Evolutionary conservation across 2,113 vertebrate genomes (phyloP).

Genomic region (Microcebus jonahi): DNA sequence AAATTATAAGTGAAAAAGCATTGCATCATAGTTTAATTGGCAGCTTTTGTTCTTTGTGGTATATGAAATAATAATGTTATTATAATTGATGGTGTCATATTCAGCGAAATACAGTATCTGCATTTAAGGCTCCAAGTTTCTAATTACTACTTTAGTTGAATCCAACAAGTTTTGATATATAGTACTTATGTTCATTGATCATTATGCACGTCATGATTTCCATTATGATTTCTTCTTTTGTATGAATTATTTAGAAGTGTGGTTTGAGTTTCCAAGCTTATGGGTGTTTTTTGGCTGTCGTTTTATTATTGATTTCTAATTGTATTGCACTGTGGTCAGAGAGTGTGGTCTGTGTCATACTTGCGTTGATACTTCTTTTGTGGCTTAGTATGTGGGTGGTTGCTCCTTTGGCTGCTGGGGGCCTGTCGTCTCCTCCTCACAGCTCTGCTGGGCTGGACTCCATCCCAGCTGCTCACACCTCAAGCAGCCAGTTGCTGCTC

Average conservation of each 20-base stretch:
- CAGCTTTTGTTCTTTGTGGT: not conserved
- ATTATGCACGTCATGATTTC: slow-evolving; percentile 19
- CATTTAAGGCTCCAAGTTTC: not conserved
- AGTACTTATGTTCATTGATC: not conserved
- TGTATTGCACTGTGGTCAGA: not conserved
- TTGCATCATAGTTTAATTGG: not conserved
- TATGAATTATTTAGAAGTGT: slow-evolving; percentile 47
- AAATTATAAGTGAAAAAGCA: not conserved
- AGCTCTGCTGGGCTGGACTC: not conserved
- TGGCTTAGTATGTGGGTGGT: not conserved
- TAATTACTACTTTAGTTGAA: slow-evolving; percentile 25
- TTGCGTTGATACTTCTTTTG: not conserved
- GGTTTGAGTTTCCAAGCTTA: slow-evolving; percentile 46
- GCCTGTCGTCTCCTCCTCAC: not conserved
- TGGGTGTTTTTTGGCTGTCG: not conserved
- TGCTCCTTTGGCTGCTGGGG: not conserved
- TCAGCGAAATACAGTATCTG: not conserved
- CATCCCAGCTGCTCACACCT: not conserved
- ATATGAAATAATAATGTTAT: slow-evolving; percentile 18
- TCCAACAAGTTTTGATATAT: not conserved
- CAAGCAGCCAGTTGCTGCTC: not conserved
- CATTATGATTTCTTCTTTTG: not conserved
- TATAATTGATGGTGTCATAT: not conserved
- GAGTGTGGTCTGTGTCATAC: not conserved
- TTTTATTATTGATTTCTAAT: slow-evolving; percentile 48